Evolutionary conservation across 2,113 vertebrate genomes (phyloP).

Genomic region (Alouatta palliata): DNA sequence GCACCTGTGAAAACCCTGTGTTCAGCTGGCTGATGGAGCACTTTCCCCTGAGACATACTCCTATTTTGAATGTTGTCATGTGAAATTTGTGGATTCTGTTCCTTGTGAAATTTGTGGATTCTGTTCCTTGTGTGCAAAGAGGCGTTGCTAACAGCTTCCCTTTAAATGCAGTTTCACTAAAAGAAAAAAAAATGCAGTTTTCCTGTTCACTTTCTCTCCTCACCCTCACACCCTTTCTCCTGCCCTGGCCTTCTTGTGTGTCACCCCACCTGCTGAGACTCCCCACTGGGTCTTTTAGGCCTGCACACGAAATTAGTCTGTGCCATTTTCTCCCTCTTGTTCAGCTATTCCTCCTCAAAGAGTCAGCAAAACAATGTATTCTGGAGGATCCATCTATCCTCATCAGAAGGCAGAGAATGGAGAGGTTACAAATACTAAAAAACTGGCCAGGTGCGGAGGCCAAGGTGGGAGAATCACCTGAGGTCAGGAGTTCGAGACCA

Average conservation of each 20-base stretch:
- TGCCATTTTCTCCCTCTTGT: not conserved
- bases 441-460: not conserved
- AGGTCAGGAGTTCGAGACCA: no score
- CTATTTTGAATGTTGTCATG: not conserved
- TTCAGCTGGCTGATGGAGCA: not conserved
- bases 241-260: not conserved
- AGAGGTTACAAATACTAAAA: not conserved
- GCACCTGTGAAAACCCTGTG: not conserved
- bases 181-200: not conserved
- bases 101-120: not conserved
- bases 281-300: not conserved
- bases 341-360: not conserved
- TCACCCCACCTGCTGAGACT: not conserved
- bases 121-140: not conserved
- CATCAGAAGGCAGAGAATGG: not conserved
- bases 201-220: fast-evolving
- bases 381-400: not conserved
- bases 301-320: not conserved
- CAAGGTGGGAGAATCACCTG: no score
- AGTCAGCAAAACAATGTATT: not conserved
- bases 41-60: not conserved
- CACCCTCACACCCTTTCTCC: not conserved
- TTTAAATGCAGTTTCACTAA: not conserved
- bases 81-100: not conserved
- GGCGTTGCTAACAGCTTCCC: not conserved